These are phyloP conservation scores for Esox lucius DNA, from an alignment of 2,797 vertebrate genomes.

Conservation along the genomic window DNA sequence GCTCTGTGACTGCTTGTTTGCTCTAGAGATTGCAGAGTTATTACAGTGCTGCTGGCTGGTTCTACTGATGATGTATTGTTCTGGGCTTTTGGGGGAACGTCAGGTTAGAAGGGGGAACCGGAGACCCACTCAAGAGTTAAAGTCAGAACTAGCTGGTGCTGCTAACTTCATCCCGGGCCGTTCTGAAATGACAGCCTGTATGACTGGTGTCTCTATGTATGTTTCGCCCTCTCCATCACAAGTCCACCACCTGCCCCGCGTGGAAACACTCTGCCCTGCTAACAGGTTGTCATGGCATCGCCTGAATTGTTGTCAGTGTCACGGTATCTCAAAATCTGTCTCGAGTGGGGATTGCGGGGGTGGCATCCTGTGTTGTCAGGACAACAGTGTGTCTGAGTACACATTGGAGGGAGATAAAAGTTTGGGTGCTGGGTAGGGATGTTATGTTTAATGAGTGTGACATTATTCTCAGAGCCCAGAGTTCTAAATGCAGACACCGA, in stretches of 20 bases:
- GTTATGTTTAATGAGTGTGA: constrained; percentile 49
- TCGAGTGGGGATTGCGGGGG: constrained; percentile 47
- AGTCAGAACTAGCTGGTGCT: constrained; percentile 54
- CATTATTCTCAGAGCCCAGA: constrained; percentile 22
- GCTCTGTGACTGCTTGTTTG: constrained; percentile 83
- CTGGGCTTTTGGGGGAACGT: constrained; percentile 71
- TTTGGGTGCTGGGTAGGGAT: constrained; percentile 30
- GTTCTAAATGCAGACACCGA: background rate
- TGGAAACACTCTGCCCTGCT: constrained; percentile 42
- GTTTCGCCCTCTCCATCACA: constrained; percentile 67
- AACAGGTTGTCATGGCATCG: constrained; percentile 69
- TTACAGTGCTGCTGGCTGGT: constrained; percentile 72
- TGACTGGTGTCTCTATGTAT: constrained; percentile 58
- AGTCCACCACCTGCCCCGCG: constrained; percentile 57
- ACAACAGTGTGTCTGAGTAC: constrained; percentile 60
- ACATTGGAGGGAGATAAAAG: constrained; percentile 42
- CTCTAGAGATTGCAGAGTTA: constrained; percentile 85
- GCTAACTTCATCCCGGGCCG: constrained; percentile 62
- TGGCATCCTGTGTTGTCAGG: constrained; percentile 61
- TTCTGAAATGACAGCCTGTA: constrained; percentile 60
- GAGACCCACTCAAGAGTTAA: constrained; percentile 60
- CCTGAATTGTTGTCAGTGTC: constrained; percentile 58
- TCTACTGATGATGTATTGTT: constrained; percentile 74
- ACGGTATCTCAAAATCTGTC: constrained; percentile 58
- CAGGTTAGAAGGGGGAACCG: constrained; percentile 43